Evolutionary conservation across 2,888 invertebrate species (phyloP), one percentile per base, ranked within the genome.

Genomic region (Zele albiditarsus): DNA sequence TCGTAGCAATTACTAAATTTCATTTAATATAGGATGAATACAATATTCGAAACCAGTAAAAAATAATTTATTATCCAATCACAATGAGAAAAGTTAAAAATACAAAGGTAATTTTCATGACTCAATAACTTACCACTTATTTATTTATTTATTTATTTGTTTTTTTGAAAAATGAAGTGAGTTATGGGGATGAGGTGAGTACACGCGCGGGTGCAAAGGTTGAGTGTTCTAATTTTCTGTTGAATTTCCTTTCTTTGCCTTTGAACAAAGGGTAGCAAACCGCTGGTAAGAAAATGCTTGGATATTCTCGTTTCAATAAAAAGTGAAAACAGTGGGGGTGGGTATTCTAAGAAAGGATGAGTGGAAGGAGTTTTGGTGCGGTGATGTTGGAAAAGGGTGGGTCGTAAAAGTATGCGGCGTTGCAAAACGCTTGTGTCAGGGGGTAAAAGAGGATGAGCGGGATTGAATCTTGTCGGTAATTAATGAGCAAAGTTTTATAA

Each of bases 401-500:
- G n/a, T 53, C 1, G 53, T 53, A 53, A 53, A 53, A 20, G 53
- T 53, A 53, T 53, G 53, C 53, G 23, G 6, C 6, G 53, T 53
- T 53, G 53, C 53, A 53, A 53, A 53, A 53, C 53, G 53, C 20
- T 53, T 53, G 53, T 53, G 71, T 5, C 65, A 75, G 78, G 76
- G 78, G 69, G 76, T 74, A 77, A 78, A 73, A 79, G 81, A 73
- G 78, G 80, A 75, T 78, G 77, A 74, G 53, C n/a, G 81, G 83
- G 82, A 85, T 85, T 84, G 85, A 84, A 86, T 86, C 84, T 85
- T 84, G 85, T 84, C 83, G 82, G 83, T 86, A 86, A 86, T 86
- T 86, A 86, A 86, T 86, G 86, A 86, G 85, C 82, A 86, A 86
- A 86, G 85, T 86, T 85, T 86, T 84, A 84, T 86, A 86, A 86